phyloP scores from a whole-genome alignment of 2,888 invertebrate genomes.

The Psylliodes chrysocephalus region DNA sequence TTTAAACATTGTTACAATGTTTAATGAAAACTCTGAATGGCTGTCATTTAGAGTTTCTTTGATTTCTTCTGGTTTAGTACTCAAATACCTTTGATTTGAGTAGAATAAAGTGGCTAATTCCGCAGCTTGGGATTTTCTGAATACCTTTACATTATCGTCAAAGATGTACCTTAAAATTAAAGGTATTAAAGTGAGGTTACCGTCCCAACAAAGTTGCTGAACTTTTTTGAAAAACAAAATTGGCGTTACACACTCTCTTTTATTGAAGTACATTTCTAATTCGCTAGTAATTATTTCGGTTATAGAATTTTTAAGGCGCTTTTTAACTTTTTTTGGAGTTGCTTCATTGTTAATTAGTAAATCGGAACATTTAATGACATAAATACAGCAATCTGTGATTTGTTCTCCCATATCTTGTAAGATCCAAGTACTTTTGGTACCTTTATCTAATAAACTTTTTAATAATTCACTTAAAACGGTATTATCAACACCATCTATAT shows the following conservation, averaged over 20 bases:
- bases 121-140: constrained; percentile 74
- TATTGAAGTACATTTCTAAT: constrained; percentile 70
- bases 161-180: constrained; percentile 72
- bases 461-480: constrained; percentile 68
- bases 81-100: constrained; percentile 67
- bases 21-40: constrained; percentile 66
- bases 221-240: constrained; percentile 74
- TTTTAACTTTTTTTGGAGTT: constrained; percentile 60
- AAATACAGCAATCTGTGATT: constrained; percentile 72
- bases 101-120: constrained; percentile 75
- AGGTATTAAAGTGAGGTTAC: constrained; percentile 70
- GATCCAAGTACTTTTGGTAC: constrained; percentile 71
- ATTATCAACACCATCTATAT: constrained; percentile 68
- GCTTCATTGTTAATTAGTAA: constrained; percentile 63
- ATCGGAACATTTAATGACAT: constrained; percentile 72
- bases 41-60: constrained; percentile 59
- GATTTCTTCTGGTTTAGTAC: constrained; percentile 55
- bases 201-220: constrained; percentile 74
- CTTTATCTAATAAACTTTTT: constrained; percentile 72
- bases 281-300: constrained; percentile 67
- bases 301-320: constrained; percentile 61
- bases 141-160: constrained; percentile 70
- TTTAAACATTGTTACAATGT: constrained; percentile 62
- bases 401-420: constrained; percentile 75
- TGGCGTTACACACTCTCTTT: constrained; percentile 73